phyloP scores from a whole-genome alignment of 2,888 invertebrate genomes.

The Platypus cylindrus region DNA sequence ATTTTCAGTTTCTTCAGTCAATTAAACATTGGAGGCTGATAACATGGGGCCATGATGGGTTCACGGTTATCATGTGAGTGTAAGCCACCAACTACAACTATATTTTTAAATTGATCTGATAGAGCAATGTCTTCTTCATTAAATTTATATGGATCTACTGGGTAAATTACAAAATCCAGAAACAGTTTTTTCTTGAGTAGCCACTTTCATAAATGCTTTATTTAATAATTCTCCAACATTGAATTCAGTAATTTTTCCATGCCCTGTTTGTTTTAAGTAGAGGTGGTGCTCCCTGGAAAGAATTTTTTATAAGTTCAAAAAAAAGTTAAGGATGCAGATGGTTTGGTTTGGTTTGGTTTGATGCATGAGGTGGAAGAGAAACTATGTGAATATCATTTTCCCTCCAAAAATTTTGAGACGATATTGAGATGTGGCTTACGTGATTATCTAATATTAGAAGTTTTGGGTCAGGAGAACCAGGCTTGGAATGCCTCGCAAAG shows the following conservation, averaged over 20 bases:
- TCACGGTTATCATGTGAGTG: too few relatives aligned
- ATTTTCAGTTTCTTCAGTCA: too few relatives aligned
- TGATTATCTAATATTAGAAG: conserved; percentile 6
- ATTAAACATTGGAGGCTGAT: too few relatives aligned
- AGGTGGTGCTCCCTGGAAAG: conserved; percentile 11
- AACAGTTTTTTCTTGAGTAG: conserved; percentile 15
- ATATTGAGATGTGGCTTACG: conserved; percentile 6
- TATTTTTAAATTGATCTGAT: too few relatives aligned
- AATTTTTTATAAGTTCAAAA: conserved; percentile 4
- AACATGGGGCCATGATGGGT: too few relatives aligned
- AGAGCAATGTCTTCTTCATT: too few relatives aligned
- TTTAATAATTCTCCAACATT: conserved; percentile 14
- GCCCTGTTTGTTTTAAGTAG: conserved; percentile 10
- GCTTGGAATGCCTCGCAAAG: conserved; percentile 4
- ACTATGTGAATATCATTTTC: conserved; percentile 5
- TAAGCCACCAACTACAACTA: too few relatives aligned
- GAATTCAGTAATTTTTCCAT: conserved; percentile 14
- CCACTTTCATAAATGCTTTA: conserved; percentile 16
- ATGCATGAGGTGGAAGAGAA: conserved; percentile 8
- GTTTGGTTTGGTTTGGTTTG: conserved; percentile 6
- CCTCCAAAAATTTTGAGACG: conserved; percentile 9
- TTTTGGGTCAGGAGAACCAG: conserved; percentile 4
- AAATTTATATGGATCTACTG: too few relatives aligned
- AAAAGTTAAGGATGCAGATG: conserved; percentile 9
- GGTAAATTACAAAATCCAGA: too few relatives aligned